Conservation (phyloP, 2,113 vertebrate species). For the Zosterops borbonicus region DNA sequence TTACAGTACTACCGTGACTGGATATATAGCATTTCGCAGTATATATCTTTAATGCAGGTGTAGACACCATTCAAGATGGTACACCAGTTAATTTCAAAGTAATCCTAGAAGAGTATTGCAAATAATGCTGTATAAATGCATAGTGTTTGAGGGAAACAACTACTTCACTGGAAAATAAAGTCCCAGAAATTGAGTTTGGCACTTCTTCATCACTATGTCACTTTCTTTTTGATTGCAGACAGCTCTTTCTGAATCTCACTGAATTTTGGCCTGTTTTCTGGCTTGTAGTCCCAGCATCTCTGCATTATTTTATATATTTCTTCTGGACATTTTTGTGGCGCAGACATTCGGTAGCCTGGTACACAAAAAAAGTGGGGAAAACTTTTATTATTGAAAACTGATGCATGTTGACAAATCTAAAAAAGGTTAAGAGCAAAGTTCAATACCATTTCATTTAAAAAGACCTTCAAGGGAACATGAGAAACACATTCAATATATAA, state of each 20-base stretch:
- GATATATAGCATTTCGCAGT: conserved; percentile 35
- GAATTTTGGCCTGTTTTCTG: conserved; percentile 93
- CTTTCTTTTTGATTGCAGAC: conserved; percentile 84
- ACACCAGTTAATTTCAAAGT: conserved; percentile 57
- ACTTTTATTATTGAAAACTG: background rate
- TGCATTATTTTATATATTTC: conserved; percentile 94
- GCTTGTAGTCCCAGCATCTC: conserved; percentile 94
- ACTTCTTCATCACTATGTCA: conserved; percentile 60
- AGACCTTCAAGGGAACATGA: background rate
- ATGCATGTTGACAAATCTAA: background rate
- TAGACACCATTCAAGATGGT: conserved; percentile 42
- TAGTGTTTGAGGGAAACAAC: conserved; percentile 48
- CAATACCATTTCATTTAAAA: background rate
- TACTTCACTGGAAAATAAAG: conserved; percentile 57
- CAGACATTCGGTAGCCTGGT: conserved; percentile 93
- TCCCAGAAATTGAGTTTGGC: background rate
- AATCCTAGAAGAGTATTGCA: conserved; percentile 65
- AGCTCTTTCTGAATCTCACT: conserved; percentile 90
- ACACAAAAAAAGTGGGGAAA: background rate
- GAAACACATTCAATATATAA: background rate
- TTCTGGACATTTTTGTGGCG: conserved; percentile 93
- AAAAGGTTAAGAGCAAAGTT: background rate
- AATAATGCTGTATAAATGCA: conserved; percentile 57
- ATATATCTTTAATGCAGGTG: conserved; percentile 28
- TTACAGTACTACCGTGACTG: conserved; percentile 41